Base-by-base conservation (phyloP, 1,140 invertebrate species). In the Lepidotrigona ventralis region DNA sequence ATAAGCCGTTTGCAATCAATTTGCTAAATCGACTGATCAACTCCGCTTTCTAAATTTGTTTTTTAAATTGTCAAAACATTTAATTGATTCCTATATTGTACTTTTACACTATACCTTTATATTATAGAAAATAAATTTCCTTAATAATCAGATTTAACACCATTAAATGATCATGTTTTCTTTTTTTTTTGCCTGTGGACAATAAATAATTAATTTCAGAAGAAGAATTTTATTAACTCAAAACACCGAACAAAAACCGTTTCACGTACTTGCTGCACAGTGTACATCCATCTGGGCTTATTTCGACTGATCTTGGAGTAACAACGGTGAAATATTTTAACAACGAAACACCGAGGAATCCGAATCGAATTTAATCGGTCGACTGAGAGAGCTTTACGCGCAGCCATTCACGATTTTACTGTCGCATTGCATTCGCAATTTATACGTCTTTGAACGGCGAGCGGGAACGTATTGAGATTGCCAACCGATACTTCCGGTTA, bases 401-500 rank as follows among this genome's bases (percentile, higher is more conserved):
- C 26, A 12, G 54, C 26, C 46, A 64, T 58, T 64, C 54, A 26
- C 33, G 73, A 74, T 74, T 74, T 81, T 73, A 81, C 60, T 46
- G 58, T 33, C 70, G 54, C 29, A 33, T 60, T 53, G 64, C 29
- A 60, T 60, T 58, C 29, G 53, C n/a, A 58, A 82, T 82, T 68
- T 76, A 76, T 82, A 69, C 74, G 66, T 15, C 46, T 63, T 39
- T 71, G 46, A 51, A 60, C 21, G 21, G 56, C 54, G 68, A 15
- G 26, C 14, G 56, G 56, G 54, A 83, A 71, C 75, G 68, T 83
- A 83, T 83, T 72, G 76, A 78, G 81, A 83, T 79, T 71, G 66
- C 68, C 46, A 64, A 26, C 53, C 76, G 81, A 71, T 83, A 83
- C 81, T 83, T 79, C 56, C 81, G 75, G 81, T 79, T 72, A 71